Conservation (phyloP, 1,140 invertebrate species). For the Lycorma delicatula region DNA sequence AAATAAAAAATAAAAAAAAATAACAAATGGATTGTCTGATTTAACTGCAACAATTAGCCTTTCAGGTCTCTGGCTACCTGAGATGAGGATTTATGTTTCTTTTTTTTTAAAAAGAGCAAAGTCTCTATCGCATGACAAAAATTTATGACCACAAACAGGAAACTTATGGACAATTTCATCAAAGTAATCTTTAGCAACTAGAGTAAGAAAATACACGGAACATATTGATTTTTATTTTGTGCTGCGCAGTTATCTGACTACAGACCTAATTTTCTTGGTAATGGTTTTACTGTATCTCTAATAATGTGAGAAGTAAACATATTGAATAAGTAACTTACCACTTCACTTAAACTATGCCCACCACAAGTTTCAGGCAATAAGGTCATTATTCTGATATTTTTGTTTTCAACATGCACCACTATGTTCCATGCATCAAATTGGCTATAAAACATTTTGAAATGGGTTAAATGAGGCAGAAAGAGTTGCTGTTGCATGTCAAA, state of each 20-base stretch:
- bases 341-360: background rate
- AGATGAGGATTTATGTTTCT: background rate
- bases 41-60: background rate
- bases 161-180: slow-evolving; percentile 1
- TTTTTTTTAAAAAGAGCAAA: background rate
- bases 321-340: background rate
- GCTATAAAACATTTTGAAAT: background rate
- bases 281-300: background rate
- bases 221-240: slow-evolving; percentile 4
- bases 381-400: slow-evolving; percentile 1
- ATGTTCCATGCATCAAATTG: background rate
- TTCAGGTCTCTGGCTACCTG: background rate
- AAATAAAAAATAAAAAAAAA: too few species aligned
- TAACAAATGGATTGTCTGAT: background rate
- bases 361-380: background rate
- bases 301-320: background rate
- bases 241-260: slow-evolving; percentile 3
- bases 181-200: background rate
- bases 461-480: background rate
- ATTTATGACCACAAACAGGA: background rate
- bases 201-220: background rate
- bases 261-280: background rate
- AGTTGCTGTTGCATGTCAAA: slow-evolving; percentile 3
- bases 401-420: background rate
- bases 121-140: background rate